phyloP scores from a whole-genome alignment of 2,888 invertebrate genomes.

The Aphelenchoides bicaudatus region DNA sequence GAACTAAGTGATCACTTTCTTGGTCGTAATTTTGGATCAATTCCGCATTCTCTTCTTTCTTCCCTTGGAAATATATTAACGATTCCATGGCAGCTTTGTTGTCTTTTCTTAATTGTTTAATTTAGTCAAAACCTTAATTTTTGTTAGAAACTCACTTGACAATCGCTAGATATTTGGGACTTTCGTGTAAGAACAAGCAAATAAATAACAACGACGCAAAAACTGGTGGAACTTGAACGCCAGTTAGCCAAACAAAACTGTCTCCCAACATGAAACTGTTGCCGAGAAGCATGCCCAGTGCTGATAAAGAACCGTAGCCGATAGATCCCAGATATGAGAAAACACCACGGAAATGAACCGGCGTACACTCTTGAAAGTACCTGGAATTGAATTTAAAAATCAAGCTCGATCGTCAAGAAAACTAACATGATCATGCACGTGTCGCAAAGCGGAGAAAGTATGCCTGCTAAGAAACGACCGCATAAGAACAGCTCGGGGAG shows the following conservation, averaged over 20 bases:
- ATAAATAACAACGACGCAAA: constrained; percentile 1
- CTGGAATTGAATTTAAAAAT: no score
- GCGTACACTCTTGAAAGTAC: constrained; percentile 11
- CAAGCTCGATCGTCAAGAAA: no score
- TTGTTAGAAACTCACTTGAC: not conserved
- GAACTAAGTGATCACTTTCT: not conserved
- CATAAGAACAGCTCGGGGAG: constrained; percentile 41
- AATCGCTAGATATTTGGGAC: constrained; percentile 1
- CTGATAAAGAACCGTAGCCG: not conserved
- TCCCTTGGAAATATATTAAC: constrained; percentile 6
- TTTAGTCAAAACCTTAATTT: not conserved
- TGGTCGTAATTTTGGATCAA: not conserved
- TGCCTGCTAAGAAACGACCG: constrained; percentile 41
- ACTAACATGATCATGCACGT: constrained; percentile 44
- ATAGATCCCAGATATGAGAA: not conserved
- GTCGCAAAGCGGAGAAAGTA: constrained; percentile 44
- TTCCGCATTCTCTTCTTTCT: not conserved
- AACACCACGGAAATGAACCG: not conserved
- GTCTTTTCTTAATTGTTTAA: not conserved
- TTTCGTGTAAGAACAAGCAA: not conserved
- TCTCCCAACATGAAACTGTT: constrained; percentile 1
- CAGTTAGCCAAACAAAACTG: not conserved
- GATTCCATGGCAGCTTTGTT: not conserved
- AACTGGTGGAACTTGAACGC: constrained; percentile 5
- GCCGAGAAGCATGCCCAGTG: constrained; percentile 1